Base-by-base conservation (phyloP, 2,888 invertebrate genomes). In the Stenotaenia linearis region DNA sequence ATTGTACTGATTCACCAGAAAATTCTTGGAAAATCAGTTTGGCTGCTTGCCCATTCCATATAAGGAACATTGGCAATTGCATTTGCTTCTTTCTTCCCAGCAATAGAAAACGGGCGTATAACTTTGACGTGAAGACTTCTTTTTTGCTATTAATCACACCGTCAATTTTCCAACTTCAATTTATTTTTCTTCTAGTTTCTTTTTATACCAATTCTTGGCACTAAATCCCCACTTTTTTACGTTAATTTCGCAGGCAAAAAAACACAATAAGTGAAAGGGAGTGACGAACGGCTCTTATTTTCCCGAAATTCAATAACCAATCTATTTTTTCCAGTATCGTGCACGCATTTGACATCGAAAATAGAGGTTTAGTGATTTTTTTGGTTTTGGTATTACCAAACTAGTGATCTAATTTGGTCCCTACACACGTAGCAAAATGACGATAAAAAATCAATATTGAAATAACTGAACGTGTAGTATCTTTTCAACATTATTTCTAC, bases 1-100 rank as follows among this genome's bases (percentile, higher is more conserved):
- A 56, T 56, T 56, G 56, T 56, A 56, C 56, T 56, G 56, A 56
- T 56, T 56, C 56, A 56, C 56, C 56, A 56, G 56, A 56, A 56
- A 56, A 56, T 56, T 56, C 56, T 56, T 21, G 56, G 56, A 56
- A 56, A 56, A 56, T 56, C 56, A 56, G 56, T 56, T 56, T 56
- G 56, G 56, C 56, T 56, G 56, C 56, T 56, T 56, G 56, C 56
- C 56, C 56, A 56, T 56, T 23, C 56, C 56, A 56, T 56, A 56
- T 56, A 56, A 56, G 56, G 56, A 56, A 56, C 56, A 56, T 56
- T 56, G 56, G 56, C 56, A 56, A 56, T 56, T 56, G 56, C 56
- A 56, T 56, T 56, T 56, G 23, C 56, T 56, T 56, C 56, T 56
- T 56, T 56, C 56, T 56, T 56, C 56, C 21, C 56, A 23, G 56